Conservation (phyloP, 2,113 vertebrate genomes). For the Orthonyx spaldingii region DNA sequence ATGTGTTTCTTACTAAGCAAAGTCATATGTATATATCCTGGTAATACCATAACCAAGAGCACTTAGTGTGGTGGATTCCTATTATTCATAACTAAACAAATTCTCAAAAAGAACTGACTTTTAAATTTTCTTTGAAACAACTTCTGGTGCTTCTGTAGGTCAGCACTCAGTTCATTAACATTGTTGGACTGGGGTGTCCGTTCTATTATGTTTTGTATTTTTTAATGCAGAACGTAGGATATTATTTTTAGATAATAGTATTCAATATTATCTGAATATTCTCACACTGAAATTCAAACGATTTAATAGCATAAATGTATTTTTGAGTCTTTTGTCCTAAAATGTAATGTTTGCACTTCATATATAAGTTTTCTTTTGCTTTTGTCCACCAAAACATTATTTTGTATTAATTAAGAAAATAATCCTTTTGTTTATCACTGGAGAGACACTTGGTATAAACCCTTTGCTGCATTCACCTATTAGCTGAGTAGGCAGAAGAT, state of each 20-base stretch:
- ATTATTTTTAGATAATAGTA: neutral
- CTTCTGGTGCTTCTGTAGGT: neutral
- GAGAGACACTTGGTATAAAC: neutral
- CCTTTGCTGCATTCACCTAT: neutral
- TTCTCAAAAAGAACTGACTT: neutral
- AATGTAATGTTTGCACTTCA: neutral
- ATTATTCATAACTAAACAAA: neutral
- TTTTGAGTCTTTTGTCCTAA: neutral
- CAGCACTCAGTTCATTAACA: neutral
- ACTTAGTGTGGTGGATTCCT: neutral
- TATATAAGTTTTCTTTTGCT: neutral
- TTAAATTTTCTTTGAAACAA: neutral
- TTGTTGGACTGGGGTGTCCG: neutral
- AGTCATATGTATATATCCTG: neutral
- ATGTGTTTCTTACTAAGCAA: neutral
- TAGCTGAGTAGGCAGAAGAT: neutral
- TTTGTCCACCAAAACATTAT: neutral
- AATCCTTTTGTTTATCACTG: neutral
- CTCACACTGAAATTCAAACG: neutral
- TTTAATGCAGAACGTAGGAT: neutral
- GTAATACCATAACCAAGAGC: neutral
- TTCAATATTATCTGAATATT: neutral
- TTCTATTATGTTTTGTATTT: neutral
- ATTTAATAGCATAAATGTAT: neutral
- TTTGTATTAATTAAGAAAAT: neutral